phyloP scores from a whole-genome alignment of 2,888 invertebrate genomes.

The Hecatera dysodea region DNA sequence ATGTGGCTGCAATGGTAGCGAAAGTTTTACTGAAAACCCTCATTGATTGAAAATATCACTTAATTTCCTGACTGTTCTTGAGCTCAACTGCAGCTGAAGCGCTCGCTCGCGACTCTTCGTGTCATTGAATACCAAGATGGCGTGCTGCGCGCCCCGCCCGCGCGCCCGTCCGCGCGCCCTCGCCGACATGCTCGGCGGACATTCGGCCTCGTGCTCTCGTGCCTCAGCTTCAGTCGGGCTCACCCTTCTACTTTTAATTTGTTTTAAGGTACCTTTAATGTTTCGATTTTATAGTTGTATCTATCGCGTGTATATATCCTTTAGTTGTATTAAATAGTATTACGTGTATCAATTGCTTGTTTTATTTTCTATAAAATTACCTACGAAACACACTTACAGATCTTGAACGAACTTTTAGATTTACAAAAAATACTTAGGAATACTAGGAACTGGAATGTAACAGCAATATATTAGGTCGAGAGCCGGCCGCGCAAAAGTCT shows the following conservation, averaged over 20 bases:
- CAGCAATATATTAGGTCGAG: too few species aligned
- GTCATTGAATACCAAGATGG: too few species aligned
- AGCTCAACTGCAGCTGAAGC: constrained; percentile 2
- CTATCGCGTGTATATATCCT: constrained; percentile 53
- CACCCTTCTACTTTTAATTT: constrained; percentile 12
- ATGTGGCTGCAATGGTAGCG: too few species aligned
- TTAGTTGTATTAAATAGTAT: constrained; percentile 71
- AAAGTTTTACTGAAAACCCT: too few species aligned
- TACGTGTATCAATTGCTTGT: constrained; percentile 60
- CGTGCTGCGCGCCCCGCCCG: background rate
- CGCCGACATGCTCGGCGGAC: too few species aligned
- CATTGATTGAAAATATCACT: constrained; percentile 29
- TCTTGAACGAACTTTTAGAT: too few species aligned
- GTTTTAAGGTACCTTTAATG: constrained; percentile 28
- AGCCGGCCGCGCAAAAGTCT: too few species aligned
- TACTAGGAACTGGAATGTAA: too few species aligned
- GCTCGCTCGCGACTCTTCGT: background rate
- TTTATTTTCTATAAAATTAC: constrained; percentile 12
- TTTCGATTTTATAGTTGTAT: constrained; percentile 50
- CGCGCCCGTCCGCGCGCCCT: too few species aligned
- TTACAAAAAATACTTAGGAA: too few species aligned
- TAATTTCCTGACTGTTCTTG: background rate
- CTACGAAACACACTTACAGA: too few species aligned
- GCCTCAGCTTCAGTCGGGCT: background rate
- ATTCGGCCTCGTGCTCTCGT: background rate